Evolutionary conservation across 2,797 vertebrate species (phyloP).

Genomic region (Chromobotia macracanthus): DNA sequence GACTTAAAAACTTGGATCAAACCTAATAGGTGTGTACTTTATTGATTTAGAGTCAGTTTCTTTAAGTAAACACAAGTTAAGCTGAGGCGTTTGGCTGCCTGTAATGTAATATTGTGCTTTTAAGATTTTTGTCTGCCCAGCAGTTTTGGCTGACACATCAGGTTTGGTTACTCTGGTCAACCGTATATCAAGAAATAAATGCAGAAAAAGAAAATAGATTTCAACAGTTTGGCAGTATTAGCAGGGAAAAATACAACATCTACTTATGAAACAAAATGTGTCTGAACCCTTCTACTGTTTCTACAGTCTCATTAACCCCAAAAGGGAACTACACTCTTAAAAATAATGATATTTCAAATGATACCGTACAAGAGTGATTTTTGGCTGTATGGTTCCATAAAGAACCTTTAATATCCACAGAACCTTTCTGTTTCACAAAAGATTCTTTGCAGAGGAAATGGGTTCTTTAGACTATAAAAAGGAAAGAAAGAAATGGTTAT

Average conservation of each 20-base stretch:
- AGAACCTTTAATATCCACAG: too few species aligned
- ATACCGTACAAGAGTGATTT: too few species aligned
- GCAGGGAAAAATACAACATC: constrained; percentile 24
- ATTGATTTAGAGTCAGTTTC: constrained; percentile 55
- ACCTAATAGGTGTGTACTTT: constrained; percentile 61
- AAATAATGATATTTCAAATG: too few species aligned
- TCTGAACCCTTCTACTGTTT: constrained; percentile 54
- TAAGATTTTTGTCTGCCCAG: constrained; percentile 44
- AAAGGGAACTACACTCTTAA: too few species aligned
- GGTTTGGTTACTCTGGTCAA: constrained; percentile 43
- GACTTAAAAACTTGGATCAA: constrained; percentile 61
- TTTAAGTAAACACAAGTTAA: constrained; percentile 57
- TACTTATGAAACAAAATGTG: constrained; percentile 65
- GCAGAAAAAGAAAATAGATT: too few species aligned
- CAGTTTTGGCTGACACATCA: constrained; percentile 57
- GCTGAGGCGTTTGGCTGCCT: constrained; percentile 53
- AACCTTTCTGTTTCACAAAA: too few species aligned
- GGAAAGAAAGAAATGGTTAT: too few species aligned
- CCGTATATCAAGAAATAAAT: constrained; percentile 42
- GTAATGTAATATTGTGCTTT: constrained; percentile 62
- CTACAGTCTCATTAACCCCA: too few species aligned
- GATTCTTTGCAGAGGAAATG: too few species aligned
- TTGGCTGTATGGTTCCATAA: too few species aligned
- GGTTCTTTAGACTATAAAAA: too few species aligned
- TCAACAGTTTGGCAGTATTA: background rate